Base-by-base conservation (phyloP, 2,888 invertebrate genomes). In the Chaetogeoica ovagalla region DNA sequence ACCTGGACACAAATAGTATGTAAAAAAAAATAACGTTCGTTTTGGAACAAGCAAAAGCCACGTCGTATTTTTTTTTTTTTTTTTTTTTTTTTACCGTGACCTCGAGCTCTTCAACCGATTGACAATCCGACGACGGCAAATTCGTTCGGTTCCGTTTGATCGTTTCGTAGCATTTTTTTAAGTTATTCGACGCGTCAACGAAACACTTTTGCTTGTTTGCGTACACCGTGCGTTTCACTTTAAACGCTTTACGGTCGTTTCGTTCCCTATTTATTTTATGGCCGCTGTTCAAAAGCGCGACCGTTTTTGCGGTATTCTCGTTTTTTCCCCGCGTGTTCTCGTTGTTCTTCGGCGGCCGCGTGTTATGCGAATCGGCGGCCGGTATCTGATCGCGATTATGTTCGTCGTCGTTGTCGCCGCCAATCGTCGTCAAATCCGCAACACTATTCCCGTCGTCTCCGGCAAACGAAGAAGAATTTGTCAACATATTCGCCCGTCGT, bases 201-300 rank as follows among this genome's bases (percentile, higher is more conserved):
- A 69, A 70, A 13, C 62, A 30, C 13, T 52, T 73, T 37, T 69
- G 69, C 21, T n/a, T 37, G 17, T 15, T 62, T 37, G 11, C 60
- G 19, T 77, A 77, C 1, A 6, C 21, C 1, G 15, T 57, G 17
- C 7, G 13, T 43, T 59, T 75, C 19, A 57, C 75, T n/a, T 59
- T 43, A 8, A 30, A 43, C 1, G 23, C 23, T 57, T 66, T 75
- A 5, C 13, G 57, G n/a, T 43, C 1, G 3, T 57, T 66, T 6
- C 59, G 17, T 15, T 43, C 59, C 0, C 19, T 19, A 66, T 43
- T 39, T 15, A 15, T 21, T 39, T 17, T 21, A 8, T n/a, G n/a
- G n/a, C 17, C 6, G 55, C 37, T 17, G 13, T 65, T 21, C 39
- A 39, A 21, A 21, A 65, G 55, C 43, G 6, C n/a, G 4, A 66